Base-by-base conservation (phyloP, 2,113 vertebrate genomes). In the Engraulis encrasicolus region DNA sequence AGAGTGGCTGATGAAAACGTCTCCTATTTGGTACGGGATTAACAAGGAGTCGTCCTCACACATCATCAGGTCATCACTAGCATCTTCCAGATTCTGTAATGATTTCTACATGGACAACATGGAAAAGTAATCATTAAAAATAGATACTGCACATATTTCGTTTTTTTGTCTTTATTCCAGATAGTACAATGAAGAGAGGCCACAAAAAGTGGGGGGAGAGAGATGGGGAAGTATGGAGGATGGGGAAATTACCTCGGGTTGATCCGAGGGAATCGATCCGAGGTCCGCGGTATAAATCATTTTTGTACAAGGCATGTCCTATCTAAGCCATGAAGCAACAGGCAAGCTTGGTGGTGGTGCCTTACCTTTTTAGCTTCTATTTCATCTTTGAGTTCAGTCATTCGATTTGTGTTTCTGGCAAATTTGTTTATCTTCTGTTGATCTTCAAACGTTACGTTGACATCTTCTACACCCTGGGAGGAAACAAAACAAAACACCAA, bases 361-460 rank as follows among this genome's bases (percentile, higher is more conserved):
- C 52, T 95, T 86, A 98, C 98, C 93, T 98, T 99, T 91, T 97
- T 99, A 11, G 95, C 92, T 78, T 99, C 96, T 66, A 99, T 99
- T 93, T 99, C 98, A 87, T 99, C 98, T 87, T 97, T 99, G 9
- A 99, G 92, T 91, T 99, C 98, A 0, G 96, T 96, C 91, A 98
- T 96, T 87, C 97, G 96, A 91, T 93, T 99, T 48, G 97, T 99
- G 82, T 97, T 99, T 90, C 97, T 96, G n/a, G 98, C 98, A 90
- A 99, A 99, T 79, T 98, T 98, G 87, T 99, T 99, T 86, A 99
- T 99, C 92, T 97, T 99, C 89, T 99, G 97, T 37, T 99, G 98
- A 89, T 99, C 98, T 91, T 98, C 98, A 82, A 98, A 99, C 0
- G 98, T 99, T 54, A 99, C 98, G 0, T 98, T 97, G 74, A 99